Percentiles rank a stretch among this genome's conserved stretches.
These are phyloP conservation scores for Callionymus lyra DNA, from an alignment of 2,113 vertebrate genomes.

Conservation along the genomic window DNA sequence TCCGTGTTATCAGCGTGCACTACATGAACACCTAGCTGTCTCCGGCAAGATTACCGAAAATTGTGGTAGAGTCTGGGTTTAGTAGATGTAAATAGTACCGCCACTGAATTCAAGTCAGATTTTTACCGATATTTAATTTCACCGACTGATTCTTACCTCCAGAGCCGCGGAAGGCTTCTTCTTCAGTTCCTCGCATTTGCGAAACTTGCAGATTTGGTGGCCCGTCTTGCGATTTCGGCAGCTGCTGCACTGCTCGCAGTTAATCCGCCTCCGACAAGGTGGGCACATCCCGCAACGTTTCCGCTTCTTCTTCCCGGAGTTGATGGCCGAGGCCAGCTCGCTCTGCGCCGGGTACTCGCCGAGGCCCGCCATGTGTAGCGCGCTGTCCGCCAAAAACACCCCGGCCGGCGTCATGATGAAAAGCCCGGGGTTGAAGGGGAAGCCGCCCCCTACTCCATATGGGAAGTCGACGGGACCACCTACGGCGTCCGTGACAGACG, in stretches of 20 bases:
- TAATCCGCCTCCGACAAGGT: conserved; percentile 95
- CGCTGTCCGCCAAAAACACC: conserved; percentile 95
- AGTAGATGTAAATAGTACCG: no score
- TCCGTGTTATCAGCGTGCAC: no score
- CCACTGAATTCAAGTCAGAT: not conserved
- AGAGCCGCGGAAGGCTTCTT: conserved; percentile 98
- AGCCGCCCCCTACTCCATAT: conserved; percentile 85
- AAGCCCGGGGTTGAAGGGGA: conserved; percentile 97
- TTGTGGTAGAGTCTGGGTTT: no score
- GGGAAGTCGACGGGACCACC: conserved; percentile 92
- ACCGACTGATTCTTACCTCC: conserved; percentile 78
- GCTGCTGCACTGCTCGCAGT: conserved; percentile 99
- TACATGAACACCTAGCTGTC: no score
- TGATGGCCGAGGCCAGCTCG: conserved; percentile 95
- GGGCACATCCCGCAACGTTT: conserved; percentile 98
- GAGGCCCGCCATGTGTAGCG: conserved; percentile 96
- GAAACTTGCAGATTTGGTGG: conserved; percentile 99
- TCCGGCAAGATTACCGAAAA: no score
- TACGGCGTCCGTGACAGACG: conserved; percentile 83
- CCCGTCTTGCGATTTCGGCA: conserved; percentile 99
- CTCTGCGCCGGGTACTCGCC: conserved; percentile 95
- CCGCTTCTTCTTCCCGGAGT: conserved; percentile 97
- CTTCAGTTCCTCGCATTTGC: conserved; percentile 99
- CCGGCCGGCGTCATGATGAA: conserved; percentile 99
- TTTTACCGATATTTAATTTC: no score